Percentiles rank a stretch among this genome's conserved stretches.
These are phyloP conservation scores for Pristionchus pacificus DNA, from an alignment of 1,140 invertebrate species.

Conservation along the genomic window DNA sequence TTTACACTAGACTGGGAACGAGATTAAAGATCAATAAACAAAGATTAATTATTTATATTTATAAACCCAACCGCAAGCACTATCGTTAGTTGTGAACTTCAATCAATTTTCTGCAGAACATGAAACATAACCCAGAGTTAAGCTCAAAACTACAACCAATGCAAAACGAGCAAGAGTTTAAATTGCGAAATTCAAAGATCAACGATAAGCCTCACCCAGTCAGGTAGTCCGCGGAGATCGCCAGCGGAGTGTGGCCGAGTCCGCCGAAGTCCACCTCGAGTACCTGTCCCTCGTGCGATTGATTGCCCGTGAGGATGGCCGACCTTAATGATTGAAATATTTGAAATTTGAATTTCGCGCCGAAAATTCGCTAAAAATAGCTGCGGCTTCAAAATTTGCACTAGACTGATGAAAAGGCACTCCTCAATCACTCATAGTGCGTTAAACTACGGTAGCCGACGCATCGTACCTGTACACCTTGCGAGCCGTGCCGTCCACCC, in stretches of 20 bases:
- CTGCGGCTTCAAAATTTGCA: neutral
- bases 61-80: too few relatives aligned
- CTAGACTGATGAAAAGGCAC: too few relatives aligned
- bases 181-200: too few relatives aligned
- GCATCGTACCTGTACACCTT: slow-evolving; percentile 41
- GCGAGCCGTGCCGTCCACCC: slow-evolving; percentile 46
- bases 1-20: too few relatives aligned
- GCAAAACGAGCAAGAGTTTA: too few relatives aligned
- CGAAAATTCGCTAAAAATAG: neutral
- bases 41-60: too few relatives aligned
- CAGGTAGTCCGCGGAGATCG: slow-evolving; percentile 50
- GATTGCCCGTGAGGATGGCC: slow-evolving; percentile 51
- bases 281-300: slow-evolving; percentile 52
- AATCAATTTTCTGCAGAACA: too few relatives aligned
- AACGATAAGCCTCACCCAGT: slow-evolving; percentile 36
- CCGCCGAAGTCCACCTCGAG: slow-evolving; percentile 49
- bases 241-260: slow-evolving; percentile 41
- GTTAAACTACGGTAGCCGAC: too few relatives aligned
- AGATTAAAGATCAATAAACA: too few relatives aligned
- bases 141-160: slow-evolving; percentile 17
- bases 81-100: too few relatives aligned
- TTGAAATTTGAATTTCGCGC: too few relatives aligned
- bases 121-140: slow-evolving; percentile 6
- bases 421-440: too few relatives aligned
- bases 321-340: slow-evolving; percentile 34